A percentile compares a stretch with the other conserved stretches of the same genome.
Evolutionary conservation across 2,797 vertebrate genomes (phyloP).

Genomic region (Cryptoprocta ferox): DNA sequence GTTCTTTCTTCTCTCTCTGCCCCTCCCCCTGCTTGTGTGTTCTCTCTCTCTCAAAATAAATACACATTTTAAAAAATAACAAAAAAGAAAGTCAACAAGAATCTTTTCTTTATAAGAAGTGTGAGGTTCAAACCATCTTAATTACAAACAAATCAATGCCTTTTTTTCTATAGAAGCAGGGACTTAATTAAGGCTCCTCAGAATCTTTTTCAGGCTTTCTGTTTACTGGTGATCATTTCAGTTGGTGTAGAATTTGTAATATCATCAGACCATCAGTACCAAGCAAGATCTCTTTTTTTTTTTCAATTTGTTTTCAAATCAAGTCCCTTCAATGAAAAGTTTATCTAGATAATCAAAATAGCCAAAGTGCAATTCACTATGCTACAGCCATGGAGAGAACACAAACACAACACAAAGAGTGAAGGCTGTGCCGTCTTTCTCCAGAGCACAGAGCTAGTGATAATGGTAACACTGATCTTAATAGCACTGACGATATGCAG

Average conservation of each 20-base stretch:
- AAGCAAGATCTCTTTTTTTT: background rate
- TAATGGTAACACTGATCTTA: background rate
- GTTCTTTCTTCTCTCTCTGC: too few relatives aligned
- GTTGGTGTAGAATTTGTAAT: background rate
- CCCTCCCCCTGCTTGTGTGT: too few relatives aligned
- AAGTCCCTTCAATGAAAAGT: background rate
- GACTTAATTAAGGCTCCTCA: background rate
- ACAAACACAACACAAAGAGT: background rate
- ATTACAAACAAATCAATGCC: background rate
- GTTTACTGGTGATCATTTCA: background rate
- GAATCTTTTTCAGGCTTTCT: background rate
- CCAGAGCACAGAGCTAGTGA: background rate
- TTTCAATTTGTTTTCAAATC: background rate
- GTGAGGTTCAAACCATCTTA: background rate
- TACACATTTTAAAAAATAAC: too few relatives aligned
- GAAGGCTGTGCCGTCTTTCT: background rate
- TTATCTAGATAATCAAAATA: background rate
- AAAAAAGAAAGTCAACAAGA: background rate
- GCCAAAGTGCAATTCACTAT: background rate
- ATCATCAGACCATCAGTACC: background rate
- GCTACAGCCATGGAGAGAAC: background rate
- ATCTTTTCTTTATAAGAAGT: background rate
- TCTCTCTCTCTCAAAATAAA: too few relatives aligned
- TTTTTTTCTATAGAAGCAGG: background rate
- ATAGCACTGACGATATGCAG: rapidly evolving